Percentiles rank a stretch among this genome's conserved stretches.
These are phyloP conservation scores for Pristionchus arcanus DNA, from an alignment of 2,888 invertebrate genomes.

Conservation along the genomic window DNA sequence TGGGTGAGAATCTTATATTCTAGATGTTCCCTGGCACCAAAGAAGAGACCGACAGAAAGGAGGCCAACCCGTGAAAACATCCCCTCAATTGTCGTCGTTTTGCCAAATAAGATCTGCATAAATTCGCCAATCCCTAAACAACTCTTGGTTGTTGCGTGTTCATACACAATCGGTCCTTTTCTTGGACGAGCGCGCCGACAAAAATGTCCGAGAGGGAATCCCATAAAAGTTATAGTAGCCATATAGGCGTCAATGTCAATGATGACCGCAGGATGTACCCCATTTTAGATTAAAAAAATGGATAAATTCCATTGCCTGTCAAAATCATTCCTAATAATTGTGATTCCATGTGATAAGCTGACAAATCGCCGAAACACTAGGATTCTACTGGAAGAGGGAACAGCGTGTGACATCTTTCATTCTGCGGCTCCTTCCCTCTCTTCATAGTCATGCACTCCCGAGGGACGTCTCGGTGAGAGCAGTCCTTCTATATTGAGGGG, in stretches of 20 bases:
- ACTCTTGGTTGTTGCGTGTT: background rate
- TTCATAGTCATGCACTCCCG: background rate
- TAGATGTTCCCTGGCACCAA: background rate
- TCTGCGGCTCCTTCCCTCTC: background rate
- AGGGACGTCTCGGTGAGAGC: slow-evolving; percentile 15
- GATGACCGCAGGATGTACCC: background rate
- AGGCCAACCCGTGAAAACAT: background rate
- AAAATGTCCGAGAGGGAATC: background rate
- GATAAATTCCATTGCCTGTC: background rate
- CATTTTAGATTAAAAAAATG: background rate
- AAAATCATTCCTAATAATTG: background rate
- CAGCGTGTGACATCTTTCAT: slow-evolving; percentile 29
- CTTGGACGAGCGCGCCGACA: background rate
- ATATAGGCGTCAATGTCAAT: background rate
- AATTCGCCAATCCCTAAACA: slow-evolving; percentile 6
- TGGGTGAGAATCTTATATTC: background rate
- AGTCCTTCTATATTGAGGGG: background rate
- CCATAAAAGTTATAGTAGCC: slow-evolving; percentile 47
- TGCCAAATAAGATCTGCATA: slow-evolving; percentile 38
- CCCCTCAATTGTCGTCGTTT: background rate
- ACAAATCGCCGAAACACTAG: background rate
- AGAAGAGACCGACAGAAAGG: background rate
- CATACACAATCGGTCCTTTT: background rate
- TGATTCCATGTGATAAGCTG: background rate
- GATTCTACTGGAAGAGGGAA: background rate